A percentile compares a stretch with the other conserved stretches of the same genome.
Conservation (phyloP, 2,797 vertebrate species). For the Neopelma chrysocephalum region DNA sequence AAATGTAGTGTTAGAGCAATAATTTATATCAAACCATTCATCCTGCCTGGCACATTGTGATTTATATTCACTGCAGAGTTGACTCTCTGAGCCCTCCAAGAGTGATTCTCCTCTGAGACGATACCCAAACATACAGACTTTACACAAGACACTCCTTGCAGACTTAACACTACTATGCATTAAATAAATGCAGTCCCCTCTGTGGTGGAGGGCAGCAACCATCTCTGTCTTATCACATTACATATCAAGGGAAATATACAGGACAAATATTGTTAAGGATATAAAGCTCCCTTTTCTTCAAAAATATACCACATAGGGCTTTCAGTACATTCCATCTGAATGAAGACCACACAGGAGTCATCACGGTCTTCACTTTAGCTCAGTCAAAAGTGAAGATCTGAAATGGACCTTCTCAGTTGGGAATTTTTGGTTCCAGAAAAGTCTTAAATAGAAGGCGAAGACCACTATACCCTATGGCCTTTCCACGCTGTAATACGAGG, state of each 20-base stretch:
- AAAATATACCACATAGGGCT: neutral
- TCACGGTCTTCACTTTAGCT: neutral
- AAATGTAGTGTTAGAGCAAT: neutral
- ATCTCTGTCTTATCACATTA: neutral
- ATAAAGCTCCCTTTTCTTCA: neutral
- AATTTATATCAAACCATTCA: constrained; percentile 40
- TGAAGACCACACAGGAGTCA: neutral
- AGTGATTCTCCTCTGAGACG: neutral
- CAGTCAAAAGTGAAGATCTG: neutral
- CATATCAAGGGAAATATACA: neutral
- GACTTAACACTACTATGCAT: neutral
- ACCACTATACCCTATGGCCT: neutral
- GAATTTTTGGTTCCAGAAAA: neutral
- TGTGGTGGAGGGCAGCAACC: neutral
- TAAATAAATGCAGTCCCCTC: neutral
- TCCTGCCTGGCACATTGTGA: neutral
- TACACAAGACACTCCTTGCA: neutral
- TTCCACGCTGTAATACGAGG: neutral
- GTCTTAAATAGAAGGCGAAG: neutral
- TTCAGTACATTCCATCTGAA: neutral
- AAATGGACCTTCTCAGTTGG: neutral
- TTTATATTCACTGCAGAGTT: neutral
- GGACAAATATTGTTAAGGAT: neutral
- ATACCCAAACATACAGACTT: neutral
- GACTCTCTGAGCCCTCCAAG: neutral